phyloP scores from a whole-genome alignment of 35 echinoderm and acorn worm species.

The Strongylocentrotus purpuratus region DNA sequence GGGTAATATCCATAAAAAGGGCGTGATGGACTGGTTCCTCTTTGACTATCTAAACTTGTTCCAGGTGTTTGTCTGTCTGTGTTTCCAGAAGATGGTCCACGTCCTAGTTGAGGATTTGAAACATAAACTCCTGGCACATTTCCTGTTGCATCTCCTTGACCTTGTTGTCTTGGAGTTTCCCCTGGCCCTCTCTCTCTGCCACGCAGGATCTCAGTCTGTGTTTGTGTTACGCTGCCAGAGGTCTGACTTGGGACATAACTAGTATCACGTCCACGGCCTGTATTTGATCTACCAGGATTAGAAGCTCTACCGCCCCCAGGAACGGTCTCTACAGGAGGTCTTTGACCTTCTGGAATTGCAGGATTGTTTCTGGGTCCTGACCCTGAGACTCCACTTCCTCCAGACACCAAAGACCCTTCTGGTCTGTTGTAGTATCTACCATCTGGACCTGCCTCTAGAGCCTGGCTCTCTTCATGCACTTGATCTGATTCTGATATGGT shows the following conservation, averaged over 20 bases:
- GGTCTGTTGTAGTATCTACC: conserved; percentile 23
- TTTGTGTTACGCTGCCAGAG: background rate
- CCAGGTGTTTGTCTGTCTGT: background rate
- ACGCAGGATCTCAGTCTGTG: conserved; percentile 21
- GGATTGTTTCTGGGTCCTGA: background rate
- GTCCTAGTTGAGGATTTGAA: conserved; percentile 19
- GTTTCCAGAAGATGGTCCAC: background rate
- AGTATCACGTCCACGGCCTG: background rate
- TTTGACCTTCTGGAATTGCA: background rate
- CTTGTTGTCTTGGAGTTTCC: background rate
- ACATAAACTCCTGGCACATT: background rate
- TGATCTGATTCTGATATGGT: background rate
- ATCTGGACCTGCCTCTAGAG: conserved; percentile 21
- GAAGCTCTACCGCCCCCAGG: background rate
- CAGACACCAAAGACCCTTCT: background rate
- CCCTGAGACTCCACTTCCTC: background rate
- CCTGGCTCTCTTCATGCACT: background rate
- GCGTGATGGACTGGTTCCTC: background rate
- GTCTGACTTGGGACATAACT: conserved; percentile 5
- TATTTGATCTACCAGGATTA: background rate
- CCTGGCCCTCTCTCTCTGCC: background rate
- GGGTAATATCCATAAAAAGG: conserved; percentile 48
- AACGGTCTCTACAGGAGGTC: background rate
- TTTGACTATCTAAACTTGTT: background rate
- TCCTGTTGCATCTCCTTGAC: background rate